Percentiles rank a stretch among this genome's conserved stretches.
phyloP scores from a whole-genome alignment of 1,140 invertebrate species.

The Varroa destructor region DNA sequence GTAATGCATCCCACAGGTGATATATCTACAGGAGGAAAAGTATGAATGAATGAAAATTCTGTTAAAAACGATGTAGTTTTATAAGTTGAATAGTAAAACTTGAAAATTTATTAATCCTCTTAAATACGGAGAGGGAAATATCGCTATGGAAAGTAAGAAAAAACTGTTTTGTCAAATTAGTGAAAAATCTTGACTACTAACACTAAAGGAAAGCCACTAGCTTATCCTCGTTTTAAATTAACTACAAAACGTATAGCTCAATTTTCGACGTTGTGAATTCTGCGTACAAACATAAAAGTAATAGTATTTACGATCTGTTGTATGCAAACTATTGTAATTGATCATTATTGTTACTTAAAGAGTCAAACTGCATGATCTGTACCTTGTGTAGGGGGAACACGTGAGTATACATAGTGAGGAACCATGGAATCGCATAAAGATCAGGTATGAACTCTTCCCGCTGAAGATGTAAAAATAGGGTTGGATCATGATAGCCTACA shows the following conservation, averaged over 20 bases:
- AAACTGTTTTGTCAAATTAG: background rate
- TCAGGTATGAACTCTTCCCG: slow-evolving; percentile 92
- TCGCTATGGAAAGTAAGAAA: background rate
- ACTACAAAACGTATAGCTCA: too few relatives aligned
- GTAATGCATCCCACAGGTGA: slow-evolving; percentile 90
- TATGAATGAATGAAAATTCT: background rate
- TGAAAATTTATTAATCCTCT: background rate
- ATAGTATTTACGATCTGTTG: too few relatives aligned
- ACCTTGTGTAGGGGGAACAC: slow-evolving; percentile 89
- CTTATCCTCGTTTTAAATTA: too few relatives aligned
- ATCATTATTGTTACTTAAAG: too few relatives aligned
- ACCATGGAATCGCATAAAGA: slow-evolving; percentile 99
- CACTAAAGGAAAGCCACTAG: too few relatives aligned
- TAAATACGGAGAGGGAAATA: background rate
- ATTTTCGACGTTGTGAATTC: too few relatives aligned
- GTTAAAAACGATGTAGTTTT: too few relatives aligned
- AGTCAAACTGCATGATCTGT: too few relatives aligned
- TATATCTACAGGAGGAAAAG: slow-evolving; percentile 51
- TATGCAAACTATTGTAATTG: too few relatives aligned
- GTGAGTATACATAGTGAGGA: slow-evolving; percentile 98
- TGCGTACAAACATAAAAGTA: too few relatives aligned
- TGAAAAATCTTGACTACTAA: too few relatives aligned
- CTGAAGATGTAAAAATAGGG: slow-evolving; percentile 75
- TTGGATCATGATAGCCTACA: slow-evolving; percentile 85
- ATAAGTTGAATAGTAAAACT: background rate